Evolutionary conservation across 2,888 invertebrate species (phyloP), one percentile per base, ranked within the genome.

Genomic region (Lysandra bellargus): DNA sequence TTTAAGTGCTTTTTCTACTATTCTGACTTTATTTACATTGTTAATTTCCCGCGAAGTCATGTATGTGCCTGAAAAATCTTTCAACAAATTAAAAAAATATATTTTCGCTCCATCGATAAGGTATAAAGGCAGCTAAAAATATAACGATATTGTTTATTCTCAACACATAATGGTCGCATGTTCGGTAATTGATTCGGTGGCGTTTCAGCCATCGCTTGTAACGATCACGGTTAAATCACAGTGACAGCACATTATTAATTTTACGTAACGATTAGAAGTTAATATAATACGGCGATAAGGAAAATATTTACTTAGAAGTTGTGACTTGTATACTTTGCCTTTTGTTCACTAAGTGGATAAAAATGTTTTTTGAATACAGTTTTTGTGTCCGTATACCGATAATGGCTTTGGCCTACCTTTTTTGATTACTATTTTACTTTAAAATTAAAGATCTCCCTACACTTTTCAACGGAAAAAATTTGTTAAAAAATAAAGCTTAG

Each of bases 121-220:
- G 12, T 30, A 14, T 73, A 73, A 37, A 73, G 9, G 49, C 49
- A 12, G 49, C 49, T 49, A 49, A 49, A 49, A 73, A 73, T 61
- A n/a, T 57, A 14, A 61, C n/a, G 2, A 49, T 49, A 64, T 33
- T 33, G 33, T 69, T 69, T 69, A 69, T 69, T 69, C 69, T 69
- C 33, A 69, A 33, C 12, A 12, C 69, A 49, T 49, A 49, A 74
- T 74, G 49, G 5, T 76, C 53, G 76, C 76, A 76, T 76, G 76
- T 30, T 33, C 23, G 4, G 30, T 76, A 76, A 76, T 76, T 76
- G 53, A 76, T 57, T 76, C 33, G 49, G 53, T 76, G 76, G 76
- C 76, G 76, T 76, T 76, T 33, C 76, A 76, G 53, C 76, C 44
- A 74, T 74, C 44, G 74, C 74, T 23, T n/a, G 76, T 76, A 76